Percentiles rank a stretch among this genome's conserved stretches.
These are phyloP conservation scores for Solen grandis DNA, from an alignment of 1,140 invertebrate genomes.

Conservation along the genomic window DNA sequence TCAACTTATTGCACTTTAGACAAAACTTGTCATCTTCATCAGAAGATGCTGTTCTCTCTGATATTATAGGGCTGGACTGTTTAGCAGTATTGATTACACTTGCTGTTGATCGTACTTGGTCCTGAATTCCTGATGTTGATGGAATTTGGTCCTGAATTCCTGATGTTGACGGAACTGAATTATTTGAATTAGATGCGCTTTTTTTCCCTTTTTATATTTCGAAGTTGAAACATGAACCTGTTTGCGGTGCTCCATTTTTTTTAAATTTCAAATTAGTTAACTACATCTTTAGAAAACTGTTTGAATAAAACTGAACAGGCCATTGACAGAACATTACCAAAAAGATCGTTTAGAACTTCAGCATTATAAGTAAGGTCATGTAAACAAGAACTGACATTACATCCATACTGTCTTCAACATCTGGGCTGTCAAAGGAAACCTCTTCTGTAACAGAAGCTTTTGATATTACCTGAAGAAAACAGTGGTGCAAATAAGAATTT, in stretches of 20 bases:
- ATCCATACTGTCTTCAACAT: neutral
- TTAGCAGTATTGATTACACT: neutral
- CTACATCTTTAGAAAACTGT: slow-evolving; percentile 36
- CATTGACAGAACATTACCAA: slow-evolving; percentile 5
- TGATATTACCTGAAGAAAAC: too few species aligned
- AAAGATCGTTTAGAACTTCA: slow-evolving; percentile 12
- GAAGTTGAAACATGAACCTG: slow-evolving; percentile 26
- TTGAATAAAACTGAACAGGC: slow-evolving; percentile 22
- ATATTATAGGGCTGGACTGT: slow-evolving; percentile 18
- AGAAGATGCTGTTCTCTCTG: slow-evolving; percentile 1
- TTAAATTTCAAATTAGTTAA: neutral
- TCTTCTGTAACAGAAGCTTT: slow-evolving; percentile 14
- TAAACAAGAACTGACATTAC: slow-evolving; percentile 14
- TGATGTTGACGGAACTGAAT: neutral
- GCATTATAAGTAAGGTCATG: slow-evolving; percentile 20
- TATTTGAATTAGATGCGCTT: neutral
- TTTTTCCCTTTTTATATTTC: slow-evolving; percentile 7
- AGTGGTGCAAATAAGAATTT: too few species aligned
- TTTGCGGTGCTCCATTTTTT: slow-evolving; percentile 37
- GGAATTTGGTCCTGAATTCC: neutral
- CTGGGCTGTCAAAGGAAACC: slow-evolving; percentile 19
- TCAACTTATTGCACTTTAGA: slow-evolving; percentile 11
- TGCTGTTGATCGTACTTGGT: neutral
- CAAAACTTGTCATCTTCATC: slow-evolving; percentile 17
- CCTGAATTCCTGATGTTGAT: too few species aligned